Evolutionary conservation across 1,140 invertebrate genomes (phyloP), one percentile per base, ranked within the genome.

Genomic region (Monochamus saltuarius): DNA sequence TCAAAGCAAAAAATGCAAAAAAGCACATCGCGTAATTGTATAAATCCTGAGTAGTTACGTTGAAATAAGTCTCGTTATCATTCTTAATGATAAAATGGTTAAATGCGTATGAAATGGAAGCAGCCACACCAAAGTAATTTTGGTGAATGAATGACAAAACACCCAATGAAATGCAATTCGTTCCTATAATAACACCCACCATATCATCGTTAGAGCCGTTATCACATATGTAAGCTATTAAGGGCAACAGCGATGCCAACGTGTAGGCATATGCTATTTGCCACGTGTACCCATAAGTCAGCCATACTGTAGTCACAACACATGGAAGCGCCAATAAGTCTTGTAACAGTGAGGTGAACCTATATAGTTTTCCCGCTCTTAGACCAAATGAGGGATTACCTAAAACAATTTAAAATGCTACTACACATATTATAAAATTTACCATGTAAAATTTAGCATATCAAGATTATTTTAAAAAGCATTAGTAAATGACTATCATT

Each of bases 21-120:
- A 66, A 66, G 56, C 64, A 66, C 59, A 62, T 59, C 11, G 64
- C 58, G 62, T 66, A 66, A 39, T 66, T 66, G 29, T 52, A 62
- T 51, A 66, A 47, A 62, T 62, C 64, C 46, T 52, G 46, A 59
- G 56, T 45, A 46, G 64, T 60, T 51, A 62, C 40, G 17, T 66
- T 56, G 22, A 59, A 45, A 42, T 58, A 39, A 29, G 11, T 50
- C 19, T 40, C 36, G 7, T 45, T 19, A 52, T 62, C 36, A 7
- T 54, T 53, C 39, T 61, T 66, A 35, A 66, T 59, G 35, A 55
- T 10, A 47, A 59, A 66, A 60, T 66, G 50, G 52, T 47, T 66
- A n/a, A 56, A 46, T 39, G 45, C n/a, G 51, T 52, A 66, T 40
- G 60, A 62, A 29, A 59, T 7, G 8, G 45, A 16, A 14, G 60